phyloP scores from a whole-genome alignment of 2,113 vertebrate genomes.

The Nettapus auritus region DNA sequence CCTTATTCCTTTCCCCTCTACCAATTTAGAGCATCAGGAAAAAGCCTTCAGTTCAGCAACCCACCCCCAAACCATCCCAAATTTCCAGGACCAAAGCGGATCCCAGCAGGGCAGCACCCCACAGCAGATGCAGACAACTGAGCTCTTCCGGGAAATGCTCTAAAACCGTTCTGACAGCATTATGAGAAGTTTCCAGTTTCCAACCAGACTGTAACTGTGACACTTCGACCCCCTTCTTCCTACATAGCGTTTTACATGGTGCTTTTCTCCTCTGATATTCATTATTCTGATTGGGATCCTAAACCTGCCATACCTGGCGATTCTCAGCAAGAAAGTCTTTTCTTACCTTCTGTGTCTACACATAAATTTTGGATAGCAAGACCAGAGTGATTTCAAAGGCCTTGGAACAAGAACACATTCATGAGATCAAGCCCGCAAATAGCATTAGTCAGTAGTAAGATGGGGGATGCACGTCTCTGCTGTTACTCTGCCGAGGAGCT shows the following conservation, averaged over 20 bases:
- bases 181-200: neutral
- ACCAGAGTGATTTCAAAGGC: neutral
- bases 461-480: neutral
- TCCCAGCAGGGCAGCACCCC: neutral
- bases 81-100: neutral
- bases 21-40: neutral
- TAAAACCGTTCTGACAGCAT: neutral
- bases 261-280: neutral
- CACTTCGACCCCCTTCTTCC: neutral
- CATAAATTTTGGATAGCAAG: neutral
- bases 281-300: neutral
- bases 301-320: neutral
- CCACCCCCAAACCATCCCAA: neutral
- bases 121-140: neutral
- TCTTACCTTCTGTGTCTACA: neutral
- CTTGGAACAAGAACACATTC: neutral
- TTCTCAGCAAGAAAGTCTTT: neutral
- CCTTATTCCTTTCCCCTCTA: neutral
- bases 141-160: slow-evolving; percentile 3
- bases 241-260: accelerated
- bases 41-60: neutral
- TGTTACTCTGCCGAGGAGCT: neutral
- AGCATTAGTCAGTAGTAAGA: neutral
- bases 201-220: neutral
- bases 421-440: neutral